Evolutionary conservation across 2,113 vertebrate species (phyloP), one percentile per base, ranked within the genome.

Genomic region (Paralichthys olivaceus): DNA sequence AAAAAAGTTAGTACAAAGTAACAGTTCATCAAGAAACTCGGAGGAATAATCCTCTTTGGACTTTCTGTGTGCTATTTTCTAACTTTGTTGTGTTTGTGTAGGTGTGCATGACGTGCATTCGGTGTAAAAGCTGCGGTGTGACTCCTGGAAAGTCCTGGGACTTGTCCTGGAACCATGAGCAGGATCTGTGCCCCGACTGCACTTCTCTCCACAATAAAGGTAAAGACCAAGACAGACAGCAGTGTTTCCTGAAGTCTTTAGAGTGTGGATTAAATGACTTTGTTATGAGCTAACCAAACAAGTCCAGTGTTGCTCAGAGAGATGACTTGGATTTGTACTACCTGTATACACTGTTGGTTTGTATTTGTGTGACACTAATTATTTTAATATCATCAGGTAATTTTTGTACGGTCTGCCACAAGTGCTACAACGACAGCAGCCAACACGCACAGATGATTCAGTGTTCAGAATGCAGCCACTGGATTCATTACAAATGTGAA

Each of bases 401-500:
- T 90, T 97, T 95, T 90, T 97, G 96, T 84, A 94, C 95, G 0
- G 92, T 97, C 51, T 97, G 96, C 72, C 93, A 93, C 14, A 95
- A 95, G 81, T 98, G 96, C 82, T 97, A 96, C 3, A 93, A 95
- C 9, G 94, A 96, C 74, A 92, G 91, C 0, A 94, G 90, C 78
- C 94, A 94, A 0, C 93, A 92, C 28, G 92, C 93, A 69, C 94
- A 95, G 80, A 97, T 96, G 96, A 95, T 98, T 87, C 95, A 94
- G 80, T 98, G 96, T 43, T 94, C 92, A 0, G 87, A 89, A 71
- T 98, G 96, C 71, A 94, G 92, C 71, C 96, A 96, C 87, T 96
- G 96, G 96, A 95, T 98, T 34, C 96, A 98, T n/a, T 92, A 96
- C 71, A 94, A 92, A 79, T 98, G 96, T 66, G 96, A 96, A 90